These are phyloP conservation scores for Elegia similella DNA, from an alignment of 2,888 invertebrate species.

Conservation along the genomic window DNA sequence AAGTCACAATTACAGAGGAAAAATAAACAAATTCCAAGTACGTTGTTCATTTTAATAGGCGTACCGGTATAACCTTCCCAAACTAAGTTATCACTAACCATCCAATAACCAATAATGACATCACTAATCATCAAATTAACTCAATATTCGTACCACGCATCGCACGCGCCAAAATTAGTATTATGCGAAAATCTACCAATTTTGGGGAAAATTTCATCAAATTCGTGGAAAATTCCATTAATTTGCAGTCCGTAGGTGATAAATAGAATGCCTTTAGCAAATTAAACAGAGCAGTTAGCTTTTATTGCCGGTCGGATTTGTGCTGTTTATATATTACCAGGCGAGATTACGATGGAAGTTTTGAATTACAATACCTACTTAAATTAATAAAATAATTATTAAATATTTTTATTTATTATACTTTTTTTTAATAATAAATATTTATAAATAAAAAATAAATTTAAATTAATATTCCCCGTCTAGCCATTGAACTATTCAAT, in stretches of 20 bases:
- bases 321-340: neutral
- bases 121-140: constrained; percentile 9
- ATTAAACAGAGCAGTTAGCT: constrained; percentile 45
- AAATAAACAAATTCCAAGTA: too few species aligned
- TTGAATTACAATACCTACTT: neutral
- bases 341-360: neutral
- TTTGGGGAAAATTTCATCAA: constrained; percentile 28
- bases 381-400: too few species aligned
- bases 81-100: neutral
- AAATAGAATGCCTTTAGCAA: constrained; percentile 68
- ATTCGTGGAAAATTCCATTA: constrained; percentile 16
- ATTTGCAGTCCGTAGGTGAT: constrained; percentile 54
- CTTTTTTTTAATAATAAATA: too few species aligned
- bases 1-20: too few species aligned
- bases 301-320: constrained; percentile 6
- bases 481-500: too few species aligned
- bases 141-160: neutral
- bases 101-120: neutral
- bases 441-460: too few species aligned
- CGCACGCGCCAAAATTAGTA: constrained; percentile 35
- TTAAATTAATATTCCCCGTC: too few species aligned
- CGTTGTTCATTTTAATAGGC: too few species aligned
- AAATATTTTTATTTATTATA: too few species aligned
- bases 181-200: constrained; percentile 27
- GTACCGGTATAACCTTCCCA: neutral